These are phyloP conservation scores for Trichonephila clavata DNA, from an alignment of 1,140 invertebrate species.

Conservation along the genomic window DNA sequence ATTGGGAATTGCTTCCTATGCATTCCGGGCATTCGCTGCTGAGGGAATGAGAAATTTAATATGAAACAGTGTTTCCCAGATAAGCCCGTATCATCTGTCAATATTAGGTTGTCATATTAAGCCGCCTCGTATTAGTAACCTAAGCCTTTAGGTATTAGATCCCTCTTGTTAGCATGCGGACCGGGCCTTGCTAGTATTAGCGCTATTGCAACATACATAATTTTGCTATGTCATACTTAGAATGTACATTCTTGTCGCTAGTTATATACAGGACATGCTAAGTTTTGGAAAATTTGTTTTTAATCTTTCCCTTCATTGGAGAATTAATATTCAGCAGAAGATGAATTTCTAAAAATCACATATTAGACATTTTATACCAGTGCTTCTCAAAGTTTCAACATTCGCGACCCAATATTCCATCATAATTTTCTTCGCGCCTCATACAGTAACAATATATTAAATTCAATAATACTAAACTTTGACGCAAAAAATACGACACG, in stretches of 20 bases:
- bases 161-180: slow-evolving; percentile 13
- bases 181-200: slow-evolving; percentile 30
- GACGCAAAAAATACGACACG: no score
- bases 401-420: no score
- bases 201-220: slow-evolving; percentile 37
- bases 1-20: background rate
- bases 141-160: slow-evolving; percentile 59
- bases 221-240: background rate
- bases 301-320: background rate
- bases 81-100: slow-evolving; percentile 67
- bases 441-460: no score
- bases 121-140: slow-evolving; percentile 24
- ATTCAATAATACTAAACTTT: no score
- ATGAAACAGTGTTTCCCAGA: slow-evolving; percentile 37
- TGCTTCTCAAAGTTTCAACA: no score
- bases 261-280: background rate
- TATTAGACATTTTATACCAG: no score
- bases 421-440: no score
- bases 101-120: slow-evolving; percentile 66
- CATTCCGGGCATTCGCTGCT: background rate
- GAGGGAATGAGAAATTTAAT: slow-evolving; percentile 65
- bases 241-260: background rate
- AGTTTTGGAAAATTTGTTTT: background rate
- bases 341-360: background rate
- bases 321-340: background rate